Base-by-base conservation (phyloP, 2,113 vertebrate genomes). In the Lamprologus ornatipinnis region DNA sequence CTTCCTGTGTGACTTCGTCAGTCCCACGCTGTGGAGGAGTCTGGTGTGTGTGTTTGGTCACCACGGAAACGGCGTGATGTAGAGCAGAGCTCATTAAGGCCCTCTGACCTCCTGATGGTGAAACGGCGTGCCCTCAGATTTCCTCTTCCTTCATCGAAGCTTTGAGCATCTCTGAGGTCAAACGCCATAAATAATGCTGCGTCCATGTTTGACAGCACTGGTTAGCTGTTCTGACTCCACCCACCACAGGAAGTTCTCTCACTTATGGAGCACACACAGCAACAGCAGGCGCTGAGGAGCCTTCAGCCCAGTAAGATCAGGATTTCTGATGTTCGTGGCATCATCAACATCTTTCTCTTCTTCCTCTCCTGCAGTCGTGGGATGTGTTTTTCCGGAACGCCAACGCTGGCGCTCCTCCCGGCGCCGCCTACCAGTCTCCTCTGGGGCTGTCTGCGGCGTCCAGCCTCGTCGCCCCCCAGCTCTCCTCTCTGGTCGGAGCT, bases 301-400 rank as follows among this genome's bases (percentile, higher is more conserved):
- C 28, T 4, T 19, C 15, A 63, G 15, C 23, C 23, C 31, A 7
- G 17, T 63, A 63, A 60, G 28, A 63, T 6, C 28, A 33, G 58
- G 2, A 63, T 63, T 33, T 60, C 28, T 63, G 28, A 60, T 33
- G 28, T 19, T 33, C 58, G 10, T 11, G 58, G 28, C 28, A 33
- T 60, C 58, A 33, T 33, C 9, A 33, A 0, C 58, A 63, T 63
- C 58, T 63, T 63, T 63, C 15, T 4, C 4, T 11, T 21, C 8
- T 19, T 42, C 49, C 14, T 42, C 83, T 85, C 31, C 2, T 92
- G 85, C 92, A 99, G 99, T 99, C 99, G 9, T 99, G 99, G 99
- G 99, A 99, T 88, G 97, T 99, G 94, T 99, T 99, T 96, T 99
- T 99, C 90, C 97, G 98, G 80, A 99, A 99, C 1, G 98, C 98